Evolutionary conservation across 2,888 invertebrate species (phyloP).

Genomic region (Thelaira solivaga): DNA sequence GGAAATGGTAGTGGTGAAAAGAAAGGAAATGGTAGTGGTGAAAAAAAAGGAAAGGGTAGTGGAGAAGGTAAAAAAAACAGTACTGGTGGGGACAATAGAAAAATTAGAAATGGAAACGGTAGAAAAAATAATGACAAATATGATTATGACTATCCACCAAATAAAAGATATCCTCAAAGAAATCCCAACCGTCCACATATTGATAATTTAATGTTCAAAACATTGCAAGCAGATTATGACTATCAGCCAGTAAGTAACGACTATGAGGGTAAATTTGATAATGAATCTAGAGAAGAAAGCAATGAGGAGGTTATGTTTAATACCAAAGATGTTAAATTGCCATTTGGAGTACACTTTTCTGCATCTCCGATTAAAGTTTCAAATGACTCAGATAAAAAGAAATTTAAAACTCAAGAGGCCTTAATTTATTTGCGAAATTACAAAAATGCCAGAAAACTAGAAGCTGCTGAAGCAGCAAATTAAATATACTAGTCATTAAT

Average conservation of each 20-base stretch:
- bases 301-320: not conserved
- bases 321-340: constrained; percentile 29
- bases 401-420: constrained; percentile 27
- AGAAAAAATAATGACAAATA: not conserved
- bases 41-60: too few relatives aligned
- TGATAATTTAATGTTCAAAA: not conserved
- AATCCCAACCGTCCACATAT: not conserved
- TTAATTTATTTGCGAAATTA: constrained; percentile 46
- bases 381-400: not conserved
- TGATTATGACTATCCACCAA: not conserved
- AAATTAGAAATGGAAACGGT: too few relatives aligned
- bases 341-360: constrained; percentile 10
- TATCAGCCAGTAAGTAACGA: not conserved
- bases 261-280: too few relatives aligned
- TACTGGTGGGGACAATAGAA: too few relatives aligned
- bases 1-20: too few relatives aligned
- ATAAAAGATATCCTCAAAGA: not conserved
- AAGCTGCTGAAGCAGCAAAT: not conserved
- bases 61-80: too few relatives aligned
- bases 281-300: too few relatives aligned
- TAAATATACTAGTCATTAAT: too few relatives aligned
- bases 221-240: not conserved
- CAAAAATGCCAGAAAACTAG: constrained; percentile 20
- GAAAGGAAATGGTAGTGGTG: too few relatives aligned
- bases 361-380: not conserved